Evolutionary conservation across 1,140 invertebrate genomes (phyloP).

Genomic region (Nebria ingens): DNA sequence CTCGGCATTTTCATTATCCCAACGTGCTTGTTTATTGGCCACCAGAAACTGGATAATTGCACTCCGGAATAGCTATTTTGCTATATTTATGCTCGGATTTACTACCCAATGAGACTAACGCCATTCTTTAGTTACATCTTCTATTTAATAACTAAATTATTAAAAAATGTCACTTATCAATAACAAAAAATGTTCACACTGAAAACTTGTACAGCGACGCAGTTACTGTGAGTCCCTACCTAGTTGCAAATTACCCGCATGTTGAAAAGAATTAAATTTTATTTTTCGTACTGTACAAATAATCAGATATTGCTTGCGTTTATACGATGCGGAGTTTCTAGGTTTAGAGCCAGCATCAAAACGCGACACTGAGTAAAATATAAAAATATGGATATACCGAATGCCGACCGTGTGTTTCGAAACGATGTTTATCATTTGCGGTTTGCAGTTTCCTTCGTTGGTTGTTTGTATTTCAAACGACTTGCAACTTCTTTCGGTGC

Average conservation of each 20-base stretch:
- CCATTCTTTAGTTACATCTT: neutral
- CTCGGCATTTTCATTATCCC: neutral
- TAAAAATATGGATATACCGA: too few relatives aligned
- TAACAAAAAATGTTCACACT: too few relatives aligned
- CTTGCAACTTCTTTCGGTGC: too few relatives aligned
- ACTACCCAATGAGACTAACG: neutral
- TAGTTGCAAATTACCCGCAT: conserved; percentile 7
- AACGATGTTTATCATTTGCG: too few relatives aligned
- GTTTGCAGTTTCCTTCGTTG: too few relatives aligned
- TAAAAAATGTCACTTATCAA: too few relatives aligned
- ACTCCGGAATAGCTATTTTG: neutral
- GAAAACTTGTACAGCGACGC: too few relatives aligned
- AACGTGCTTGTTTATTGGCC: neutral
- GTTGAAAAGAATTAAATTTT: neutral
- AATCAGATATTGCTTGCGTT: conserved; percentile 4
- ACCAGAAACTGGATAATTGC: neutral
- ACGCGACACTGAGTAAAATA: too few relatives aligned
- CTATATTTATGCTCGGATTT: neutral
- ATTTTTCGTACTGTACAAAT: neutral
- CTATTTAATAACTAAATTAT: too few relatives aligned
- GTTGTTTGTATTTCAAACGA: too few relatives aligned
- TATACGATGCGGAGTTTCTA: neutral
- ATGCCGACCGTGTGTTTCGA: neutral
- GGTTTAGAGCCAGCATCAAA: too few relatives aligned
- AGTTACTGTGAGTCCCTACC: too few relatives aligned